Evolutionary conservation across 2,113 vertebrate genomes (phyloP), one percentile per base, ranked within the genome.

Genomic region (Notothenia coriiceps): DNA sequence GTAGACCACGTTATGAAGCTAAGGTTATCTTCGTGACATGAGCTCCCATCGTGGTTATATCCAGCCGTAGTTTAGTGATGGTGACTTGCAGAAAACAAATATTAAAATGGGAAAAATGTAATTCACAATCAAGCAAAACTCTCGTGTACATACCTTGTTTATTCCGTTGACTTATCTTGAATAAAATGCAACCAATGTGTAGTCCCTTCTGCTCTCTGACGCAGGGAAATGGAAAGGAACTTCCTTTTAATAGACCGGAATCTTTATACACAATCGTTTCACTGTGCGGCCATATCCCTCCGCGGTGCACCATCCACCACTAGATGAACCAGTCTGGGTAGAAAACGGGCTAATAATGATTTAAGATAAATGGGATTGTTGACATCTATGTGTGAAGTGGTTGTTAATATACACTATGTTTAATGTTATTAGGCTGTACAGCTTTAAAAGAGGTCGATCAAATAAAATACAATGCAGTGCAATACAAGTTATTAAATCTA

Each of bases 201-300:
- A 25, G 78, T 91, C 90, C 94, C 95, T 87, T 79, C 87, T 68
- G 89, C 94, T 90, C 89, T 84, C 92, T 90, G 87, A 94, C 90
- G 92, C 91, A 92, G 89, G 86, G 86, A 91, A 94, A 90, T 86
- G 68, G 87, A 95, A 95, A 94, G 93, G 90, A 88, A 86, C 90
- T 90, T 90, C 86, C 77, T 89, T 87, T 90, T 74, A 87, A 90
- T 86, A 88, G 89, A 93, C 85, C 76, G 87, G 89, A 92, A 89
- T 96, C 93, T 95, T 94, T 96, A 95, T 94, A 93, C 86, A 86
- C 88, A 79, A 72, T 81, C 20, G 84, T 63, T 82, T 85, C 63
- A 52, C 69, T 61, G 88, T 88, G 89, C 74, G 59, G 61, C 40
- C 35, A 86, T 95, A 96, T 96, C 91, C 92, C 43, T 96, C 95